These are phyloP conservation scores for Upupa epops DNA, from an alignment of 2,113 vertebrate species.

Conservation along the genomic window DNA sequence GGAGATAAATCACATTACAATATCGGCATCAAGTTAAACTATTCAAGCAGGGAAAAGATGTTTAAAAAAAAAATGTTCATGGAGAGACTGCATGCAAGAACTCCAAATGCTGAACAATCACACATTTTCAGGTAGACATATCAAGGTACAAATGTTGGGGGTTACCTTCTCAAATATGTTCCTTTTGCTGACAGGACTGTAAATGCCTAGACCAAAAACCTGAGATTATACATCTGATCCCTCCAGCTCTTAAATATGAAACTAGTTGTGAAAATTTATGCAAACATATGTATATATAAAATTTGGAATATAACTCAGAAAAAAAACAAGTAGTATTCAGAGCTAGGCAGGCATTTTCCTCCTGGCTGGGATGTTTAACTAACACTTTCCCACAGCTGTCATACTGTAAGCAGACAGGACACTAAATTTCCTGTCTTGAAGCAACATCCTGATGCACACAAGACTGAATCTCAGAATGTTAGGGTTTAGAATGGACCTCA, in stretches of 20 bases:
- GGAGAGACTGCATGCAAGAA: neutral
- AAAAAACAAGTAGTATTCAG: neutral
- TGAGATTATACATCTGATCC: neutral
- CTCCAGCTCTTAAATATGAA: neutral
- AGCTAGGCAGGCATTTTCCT: neutral
- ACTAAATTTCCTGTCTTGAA: neutral
- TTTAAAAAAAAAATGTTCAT: too few relatives aligned
- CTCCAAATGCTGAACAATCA: neutral
- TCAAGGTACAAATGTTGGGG: neutral
- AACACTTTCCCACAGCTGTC: neutral
- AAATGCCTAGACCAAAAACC: neutral
- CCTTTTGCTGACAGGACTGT: neutral
- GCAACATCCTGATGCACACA: neutral
- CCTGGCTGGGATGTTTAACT: neutral
- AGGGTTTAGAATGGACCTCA: too few relatives aligned
- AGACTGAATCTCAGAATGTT: neutral
- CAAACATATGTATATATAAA: neutral
- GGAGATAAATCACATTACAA: neutral
- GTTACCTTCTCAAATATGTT: neutral
- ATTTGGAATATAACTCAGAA: neutral
- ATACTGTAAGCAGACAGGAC: neutral
- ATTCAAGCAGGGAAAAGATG: neutral
- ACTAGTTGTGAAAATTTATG: neutral
- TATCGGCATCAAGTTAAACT: neutral
- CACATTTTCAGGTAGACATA: neutral